Evolutionary conservation across 2,888 invertebrate species (phyloP).

Genomic region (Microdon myrmicae): DNA sequence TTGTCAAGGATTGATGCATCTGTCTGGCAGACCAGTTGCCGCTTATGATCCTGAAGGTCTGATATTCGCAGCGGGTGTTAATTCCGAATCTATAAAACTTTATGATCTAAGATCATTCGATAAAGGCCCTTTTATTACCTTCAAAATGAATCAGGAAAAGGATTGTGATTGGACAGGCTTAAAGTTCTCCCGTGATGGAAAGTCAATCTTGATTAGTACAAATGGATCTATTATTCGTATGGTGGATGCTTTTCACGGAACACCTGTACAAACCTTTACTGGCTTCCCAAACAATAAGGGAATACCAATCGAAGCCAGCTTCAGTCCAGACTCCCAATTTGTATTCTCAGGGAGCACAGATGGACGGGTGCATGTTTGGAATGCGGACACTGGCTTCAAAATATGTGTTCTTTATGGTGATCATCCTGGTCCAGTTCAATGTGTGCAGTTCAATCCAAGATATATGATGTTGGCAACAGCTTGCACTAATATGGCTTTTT

Average conservation of each 20-base stretch:
- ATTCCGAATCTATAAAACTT: conserved; percentile 95
- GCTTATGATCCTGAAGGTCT: conserved; percentile 99
- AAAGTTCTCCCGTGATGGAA: conserved; percentile 97
- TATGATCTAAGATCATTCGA: conserved; percentile 98
- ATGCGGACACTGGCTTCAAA: conserved; percentile 94
- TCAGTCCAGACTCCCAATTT: conserved; percentile 98
- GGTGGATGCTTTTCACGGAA: conserved; percentile 98
- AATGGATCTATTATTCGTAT: conserved; percentile 94
- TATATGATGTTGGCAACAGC: conserved; percentile 99
- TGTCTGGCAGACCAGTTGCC: conserved; percentile 95
- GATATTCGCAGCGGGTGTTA: conserved; percentile 97
- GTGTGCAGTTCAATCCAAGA: conserved; percentile 98
- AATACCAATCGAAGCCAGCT: conserved; percentile 95
- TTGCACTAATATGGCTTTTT: conserved; percentile 98
- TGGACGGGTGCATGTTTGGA: conserved; percentile 97
- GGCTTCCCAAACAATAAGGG: conserved; percentile 96
- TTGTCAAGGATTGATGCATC: conserved; percentile 97
- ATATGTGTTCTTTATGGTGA: conserved; percentile 91
- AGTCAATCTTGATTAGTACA: conserved; percentile 96
- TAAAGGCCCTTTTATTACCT: conserved; percentile 97
- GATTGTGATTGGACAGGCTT: conserved; percentile 99
- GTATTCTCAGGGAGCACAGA: conserved; percentile 98
- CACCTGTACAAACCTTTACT: conserved; percentile 90
- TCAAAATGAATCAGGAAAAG: conserved; percentile 93
- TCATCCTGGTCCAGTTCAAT: conserved; percentile 95